Evolutionary conservation across 1,140 invertebrate species (phyloP), one percentile per base, ranked within the genome.

Genomic region (Drosophila insularis): DNA sequence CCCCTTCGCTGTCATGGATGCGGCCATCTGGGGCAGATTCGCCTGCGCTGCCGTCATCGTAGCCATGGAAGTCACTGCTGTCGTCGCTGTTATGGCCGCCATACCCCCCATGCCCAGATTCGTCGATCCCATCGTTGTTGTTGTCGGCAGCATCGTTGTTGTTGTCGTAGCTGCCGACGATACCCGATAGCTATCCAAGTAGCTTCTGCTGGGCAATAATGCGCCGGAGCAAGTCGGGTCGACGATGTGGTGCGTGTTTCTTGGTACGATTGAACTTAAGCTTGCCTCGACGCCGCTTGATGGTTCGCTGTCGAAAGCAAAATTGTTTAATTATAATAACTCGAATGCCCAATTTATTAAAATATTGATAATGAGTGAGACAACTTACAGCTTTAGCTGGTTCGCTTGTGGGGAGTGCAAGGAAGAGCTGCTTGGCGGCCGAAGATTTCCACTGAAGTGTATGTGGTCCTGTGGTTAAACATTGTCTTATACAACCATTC

Each of bases 181-280:
- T 91, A 78, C 93, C 93, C 92, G 94, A 92, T 93, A 94, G 92
- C 93, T 94, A 94, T 92, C 91, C 94, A 94, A 94, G 90, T 93
- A 94, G 91, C 93, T 94, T 93, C 93, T 94, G 92, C 93, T 92
- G 92, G 77, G 89, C 82, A 86, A 92, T 92, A 84, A 91, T 92
- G 65, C 89, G 92, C 78, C 84, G 91, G 78, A 92, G 84, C 63
- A 92, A 74, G 62, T 89, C 89, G 76, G 91, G 91, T 90, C 91
- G 78, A 39, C 91, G 77, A 71, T 92, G 93, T 92, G 94, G 94
- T 90, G 94, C 94, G 92, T 96, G 95, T 92, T 96, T 94, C 93
- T 96, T 96, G 94, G 95, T 94, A 94, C 95, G 94, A 92, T 96
- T 94, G 93, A 96, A 96, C 92, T 95, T 95, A 92, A 94, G 93